A percentile compares a stretch with the other conserved stretches of the same genome.
Conservation (phyloP, 2,797 vertebrate species). For the Pterois miles region DNA sequence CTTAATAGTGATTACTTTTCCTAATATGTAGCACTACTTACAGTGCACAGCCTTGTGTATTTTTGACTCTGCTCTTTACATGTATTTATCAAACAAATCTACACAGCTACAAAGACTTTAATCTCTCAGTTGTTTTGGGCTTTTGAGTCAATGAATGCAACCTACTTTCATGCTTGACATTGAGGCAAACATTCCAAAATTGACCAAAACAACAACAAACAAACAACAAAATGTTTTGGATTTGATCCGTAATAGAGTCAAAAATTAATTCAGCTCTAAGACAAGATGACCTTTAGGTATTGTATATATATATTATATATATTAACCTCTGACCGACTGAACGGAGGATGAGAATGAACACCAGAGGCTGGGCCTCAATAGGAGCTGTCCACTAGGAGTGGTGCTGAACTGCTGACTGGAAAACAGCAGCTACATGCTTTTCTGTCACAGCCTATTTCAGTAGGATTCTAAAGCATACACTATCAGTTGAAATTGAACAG, state of each 20-base stretch:
- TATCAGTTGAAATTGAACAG: neutral
- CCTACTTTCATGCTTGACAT: neutral
- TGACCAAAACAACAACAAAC: neutral
- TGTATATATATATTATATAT: too few species aligned
- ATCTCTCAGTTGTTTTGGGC: neutral
- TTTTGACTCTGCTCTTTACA: too few species aligned
- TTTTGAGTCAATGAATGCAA: neutral
- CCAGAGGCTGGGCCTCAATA: neutral
- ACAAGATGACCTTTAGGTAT: neutral
- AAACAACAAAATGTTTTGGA: neutral
- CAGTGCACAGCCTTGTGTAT: neutral
- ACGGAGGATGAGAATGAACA: neutral
- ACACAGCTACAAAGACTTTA: neutral
- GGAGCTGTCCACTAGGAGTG: conserved; percentile 52
- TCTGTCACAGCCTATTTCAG: neutral
- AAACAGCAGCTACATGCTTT: conserved; percentile 13
- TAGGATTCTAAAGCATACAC: neutral
- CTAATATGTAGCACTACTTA: neutral
- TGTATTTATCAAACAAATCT: neutral
- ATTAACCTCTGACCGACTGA: too few species aligned
- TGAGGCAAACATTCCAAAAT: neutral
- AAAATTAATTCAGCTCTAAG: neutral
- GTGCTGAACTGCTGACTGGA: conserved; percentile 49
- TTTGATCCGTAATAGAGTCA: neutral
- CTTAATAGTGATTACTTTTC: neutral